phyloP scores from a whole-genome alignment of 2,797 vertebrate species.

The Poliocrania exsul region DNA sequence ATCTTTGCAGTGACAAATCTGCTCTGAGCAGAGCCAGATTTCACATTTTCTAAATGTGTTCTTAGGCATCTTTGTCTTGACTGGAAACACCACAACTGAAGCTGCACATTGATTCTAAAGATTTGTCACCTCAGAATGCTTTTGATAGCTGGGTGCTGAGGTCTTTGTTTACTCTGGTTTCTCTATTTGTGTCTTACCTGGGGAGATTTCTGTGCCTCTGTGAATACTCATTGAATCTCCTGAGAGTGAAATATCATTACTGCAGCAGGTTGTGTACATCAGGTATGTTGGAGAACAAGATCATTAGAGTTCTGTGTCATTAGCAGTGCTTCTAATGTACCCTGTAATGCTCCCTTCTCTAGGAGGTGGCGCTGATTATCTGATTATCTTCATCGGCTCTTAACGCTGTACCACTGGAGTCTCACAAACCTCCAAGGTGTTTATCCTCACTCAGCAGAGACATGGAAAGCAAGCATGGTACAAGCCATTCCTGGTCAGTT shows the following conservation, averaged over 20 bases:
- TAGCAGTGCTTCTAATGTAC: background rate
- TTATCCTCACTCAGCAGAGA: background rate
- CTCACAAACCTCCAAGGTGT: background rate
- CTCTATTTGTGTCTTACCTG: slow-evolving; percentile 11
- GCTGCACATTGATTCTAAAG: background rate
- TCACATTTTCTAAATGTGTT: slow-evolving; percentile 27
- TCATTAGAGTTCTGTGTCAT: background rate
- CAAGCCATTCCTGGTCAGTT: background rate
- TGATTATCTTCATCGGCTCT: background rate
- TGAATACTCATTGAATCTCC: background rate
- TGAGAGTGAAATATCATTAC: background rate
- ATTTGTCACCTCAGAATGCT: background rate
- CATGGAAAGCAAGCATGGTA: accelerated
- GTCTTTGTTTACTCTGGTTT: background rate
- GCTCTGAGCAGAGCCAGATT: background rate
- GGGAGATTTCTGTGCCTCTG: background rate
- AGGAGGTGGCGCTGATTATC: background rate
- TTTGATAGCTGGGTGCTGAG: background rate
- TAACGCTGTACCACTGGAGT: background rate
- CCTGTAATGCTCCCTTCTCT: background rate
- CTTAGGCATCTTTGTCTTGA: background rate
- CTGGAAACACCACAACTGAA: background rate
- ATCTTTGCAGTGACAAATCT: slow-evolving; percentile 34
- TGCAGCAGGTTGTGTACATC: background rate
- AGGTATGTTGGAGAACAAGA: background rate